Evolutionary conservation across 2,113 vertebrate genomes (phyloP), one percentile per base, ranked within the genome.

Genomic region (Cygnus atratus): DNA sequence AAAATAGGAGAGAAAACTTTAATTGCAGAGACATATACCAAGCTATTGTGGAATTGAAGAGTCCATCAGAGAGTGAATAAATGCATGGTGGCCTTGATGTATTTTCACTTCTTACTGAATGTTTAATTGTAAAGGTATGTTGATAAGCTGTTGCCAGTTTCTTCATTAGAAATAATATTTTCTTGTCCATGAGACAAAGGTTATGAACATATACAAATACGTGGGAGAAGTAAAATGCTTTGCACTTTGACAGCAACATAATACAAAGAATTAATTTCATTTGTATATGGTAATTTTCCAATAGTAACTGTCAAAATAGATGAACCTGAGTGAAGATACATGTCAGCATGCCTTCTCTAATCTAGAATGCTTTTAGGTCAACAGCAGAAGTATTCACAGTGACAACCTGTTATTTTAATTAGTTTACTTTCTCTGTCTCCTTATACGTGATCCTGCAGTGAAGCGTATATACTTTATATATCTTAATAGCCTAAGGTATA

Each of bases 1-100:
- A 87, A 91, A 77, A 37, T 91, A 59, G 19, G 58, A 91, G 59
- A 70, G 62, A 92, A 92, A 84, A 67, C 78, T 95, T 95, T 59
- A 4, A 0, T 43, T 52, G 59, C 76, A 50, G 48, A 92, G 91
- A 54, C 29, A 76, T 61, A 83, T 46, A 79, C 21, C 48, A 85
- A 87, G 50, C 39, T 95, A 79, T 37, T 31, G n/a, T 11, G 44
- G 41, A 94, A 92, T 20, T 70, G 78, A 89, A 95, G 74, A 83
- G 58, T 9, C 58, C 87, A 59, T 54, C 35, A 61, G 93, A 87
- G 89, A 90, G 26, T 24, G 67, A 92, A 58, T 4, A 94, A 72
- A 87, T 66, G 48, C 46, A 54, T 67, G 43, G 77, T 92, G 87
- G 31, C 35, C 66, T 87, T 91, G 91, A 92, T 73, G 12, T 3